A percentile compares a stretch with the other conserved stretches of the same genome.
Evolutionary conservation across 2,113 vertebrate species (phyloP).

Genomic region (Psilopsiagon aurifrons): DNA sequence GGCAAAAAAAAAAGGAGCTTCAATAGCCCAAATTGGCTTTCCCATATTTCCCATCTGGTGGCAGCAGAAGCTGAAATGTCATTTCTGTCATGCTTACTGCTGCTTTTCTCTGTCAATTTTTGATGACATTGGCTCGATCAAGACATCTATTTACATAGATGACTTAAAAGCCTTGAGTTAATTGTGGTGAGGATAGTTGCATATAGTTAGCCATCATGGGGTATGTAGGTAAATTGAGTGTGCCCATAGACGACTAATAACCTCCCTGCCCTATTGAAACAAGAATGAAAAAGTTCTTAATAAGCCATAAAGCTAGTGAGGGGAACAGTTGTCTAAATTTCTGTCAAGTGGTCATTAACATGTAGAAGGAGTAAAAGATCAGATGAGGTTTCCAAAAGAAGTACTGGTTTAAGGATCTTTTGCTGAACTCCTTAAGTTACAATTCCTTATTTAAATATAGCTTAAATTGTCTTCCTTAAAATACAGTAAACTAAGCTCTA

Average conservation of each 20-base stretch:
- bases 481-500: background rate
- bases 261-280: background rate
- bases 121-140: background rate
- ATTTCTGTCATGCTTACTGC: background rate
- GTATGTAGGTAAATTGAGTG: background rate
- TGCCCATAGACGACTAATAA: background rate
- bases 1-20: background rate
- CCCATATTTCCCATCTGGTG: background rate
- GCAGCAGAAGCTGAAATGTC: background rate
- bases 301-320: background rate
- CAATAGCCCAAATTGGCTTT: background rate
- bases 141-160: background rate
- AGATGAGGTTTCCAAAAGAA: background rate
- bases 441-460: background rate
- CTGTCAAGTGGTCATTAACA: background rate
- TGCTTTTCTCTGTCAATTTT: background rate
- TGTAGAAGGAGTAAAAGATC: background rate
- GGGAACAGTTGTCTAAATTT: background rate
- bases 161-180: background rate
- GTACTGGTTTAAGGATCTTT: background rate
- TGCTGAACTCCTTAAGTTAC: background rate
- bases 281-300: background rate
- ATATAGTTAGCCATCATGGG: background rate
- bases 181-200: background rate
- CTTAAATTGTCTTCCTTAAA: background rate